Conservation (phyloP, 2,113 vertebrate genomes). For the Phoxinus phoxinus region DNA sequence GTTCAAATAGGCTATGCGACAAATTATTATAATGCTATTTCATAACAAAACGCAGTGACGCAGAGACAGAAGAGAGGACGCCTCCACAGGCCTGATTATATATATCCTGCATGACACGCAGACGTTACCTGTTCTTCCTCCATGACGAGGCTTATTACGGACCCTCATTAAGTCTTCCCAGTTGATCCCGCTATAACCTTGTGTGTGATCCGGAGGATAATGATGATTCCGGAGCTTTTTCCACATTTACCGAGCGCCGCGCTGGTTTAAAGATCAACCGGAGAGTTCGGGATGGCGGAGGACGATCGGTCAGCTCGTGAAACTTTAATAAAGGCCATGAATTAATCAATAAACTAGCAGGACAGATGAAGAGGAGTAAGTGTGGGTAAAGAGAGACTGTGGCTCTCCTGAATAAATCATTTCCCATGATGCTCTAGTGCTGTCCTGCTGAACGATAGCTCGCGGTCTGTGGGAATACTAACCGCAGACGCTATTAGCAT, state of each 20-base stretch:
- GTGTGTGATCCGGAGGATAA: constrained; percentile 48
- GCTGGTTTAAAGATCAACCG: constrained; percentile 62
- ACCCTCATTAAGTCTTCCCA: constrained; percentile 37
- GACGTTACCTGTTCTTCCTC: constrained; percentile 9
- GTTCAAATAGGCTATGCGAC: too few relatives aligned
- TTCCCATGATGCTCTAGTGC: constrained; percentile 65
- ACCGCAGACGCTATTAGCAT: too few relatives aligned
- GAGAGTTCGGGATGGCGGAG: constrained; percentile 68
- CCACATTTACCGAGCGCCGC: too few relatives aligned
- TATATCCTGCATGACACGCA: constrained; percentile 34
- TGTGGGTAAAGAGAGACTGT: constrained; percentile 57
- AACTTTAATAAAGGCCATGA: constrained; percentile 75
- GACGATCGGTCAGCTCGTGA: constrained; percentile 74
- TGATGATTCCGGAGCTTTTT: constrained; percentile 28
- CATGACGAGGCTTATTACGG: constrained; percentile 18
- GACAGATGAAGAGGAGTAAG: constrained; percentile 69
- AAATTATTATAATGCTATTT: too few relatives aligned
- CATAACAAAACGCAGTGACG: too few relatives aligned
- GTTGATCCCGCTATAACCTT: background rate
- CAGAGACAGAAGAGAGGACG: too few relatives aligned
- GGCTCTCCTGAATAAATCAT: constrained; percentile 76
- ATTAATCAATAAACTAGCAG: constrained; percentile 74
- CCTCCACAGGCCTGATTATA: constrained; percentile 24
- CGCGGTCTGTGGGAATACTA: too few relatives aligned
- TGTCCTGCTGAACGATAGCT: constrained; percentile 31